Base-by-base conservation (phyloP, 2,113 vertebrate genomes). In the Periophthalmodon schlosseri region DNA sequence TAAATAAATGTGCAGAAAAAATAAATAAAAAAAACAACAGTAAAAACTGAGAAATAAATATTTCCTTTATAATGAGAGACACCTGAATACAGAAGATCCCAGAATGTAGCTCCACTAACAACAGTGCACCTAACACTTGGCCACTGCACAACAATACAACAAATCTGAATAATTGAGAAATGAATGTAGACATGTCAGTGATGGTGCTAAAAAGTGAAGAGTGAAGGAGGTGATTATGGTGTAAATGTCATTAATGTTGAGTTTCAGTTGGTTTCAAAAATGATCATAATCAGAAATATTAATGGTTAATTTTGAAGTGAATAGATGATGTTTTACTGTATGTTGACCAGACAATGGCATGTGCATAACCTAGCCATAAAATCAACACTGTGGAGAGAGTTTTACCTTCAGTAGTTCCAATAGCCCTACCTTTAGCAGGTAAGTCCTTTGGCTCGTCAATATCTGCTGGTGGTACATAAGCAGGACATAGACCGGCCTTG, bases 391-490 rank as follows among this genome's bases (percentile, higher is more conserved):
- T 72, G 67, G 60, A 72, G 46, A 74, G 75, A 69, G 77, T 28
- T 44, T 87, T 80, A 73, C 76, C 77, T 88, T 69, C 56, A 74
- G 76, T 10, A 36, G 50, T 28, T 84, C 71, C 49, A 80, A 47
- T 47, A 36, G 33, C 77, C 93, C 80, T 96, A 99, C 98, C 98
- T 98, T 97, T 96, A 76, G 95, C 84, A 11, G 94, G 92, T 10
- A 96, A 91, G 21, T 94, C 91, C 81, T 94, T 95, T 33, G 95
- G 92, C 71, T 92, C 84, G 68, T 86, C 88, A 7, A 72, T 85
- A 49, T 94, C 90, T 77, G 84, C 80, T 6, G 91, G 81, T 0
- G 89, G 88, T 0, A 95, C 81, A 2, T 93, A 95, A 77, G 95
- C 93, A 6, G 93, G 81, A 50, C 90, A 95, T 54, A 99, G 92